Conservation (phyloP, 2,888 invertebrate species). For the Torymus aiolomorphi region DNA sequence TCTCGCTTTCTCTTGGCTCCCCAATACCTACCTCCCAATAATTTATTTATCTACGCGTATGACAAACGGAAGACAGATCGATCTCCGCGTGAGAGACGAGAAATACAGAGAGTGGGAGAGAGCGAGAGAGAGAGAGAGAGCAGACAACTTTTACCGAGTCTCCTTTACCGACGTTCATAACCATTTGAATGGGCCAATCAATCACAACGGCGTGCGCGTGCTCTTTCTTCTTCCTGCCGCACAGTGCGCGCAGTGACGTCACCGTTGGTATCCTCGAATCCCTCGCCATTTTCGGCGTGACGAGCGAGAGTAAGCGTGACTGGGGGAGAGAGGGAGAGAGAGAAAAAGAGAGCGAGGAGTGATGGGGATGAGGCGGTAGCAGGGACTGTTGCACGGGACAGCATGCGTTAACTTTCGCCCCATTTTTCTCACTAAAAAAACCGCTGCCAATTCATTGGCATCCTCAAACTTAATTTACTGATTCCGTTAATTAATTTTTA, state of each 20-base stretch:
- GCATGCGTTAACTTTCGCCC: not conserved
- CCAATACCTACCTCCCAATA: slow-evolving; percentile 64
- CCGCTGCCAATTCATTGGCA: no score
- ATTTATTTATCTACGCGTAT: slow-evolving; percentile 71
- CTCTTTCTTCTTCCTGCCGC: slow-evolving; percentile 59
- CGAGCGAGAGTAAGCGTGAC: slow-evolving; percentile 44
- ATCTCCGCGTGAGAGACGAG: slow-evolving; percentile 50
- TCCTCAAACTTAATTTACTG: no score
- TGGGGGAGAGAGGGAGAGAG: not conserved
- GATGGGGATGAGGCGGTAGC: no score
- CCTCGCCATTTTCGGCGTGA: slow-evolving; percentile 56
- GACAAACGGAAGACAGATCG: slow-evolving; percentile 73
- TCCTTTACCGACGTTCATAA: slow-evolving; percentile 67
- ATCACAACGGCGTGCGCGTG: slow-evolving; percentile 64
- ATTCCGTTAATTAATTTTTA: no score
- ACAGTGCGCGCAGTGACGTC: slow-evolving; percentile 67
- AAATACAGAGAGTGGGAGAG: slow-evolving; percentile 37
- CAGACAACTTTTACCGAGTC: slow-evolving; percentile 61
- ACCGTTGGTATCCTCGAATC: slow-evolving; percentile 70
- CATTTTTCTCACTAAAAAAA: slow-evolving; percentile 7
- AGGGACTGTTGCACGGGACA: no score
- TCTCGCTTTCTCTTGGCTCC: no score
- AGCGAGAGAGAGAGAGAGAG: slow-evolving; percentile 9
- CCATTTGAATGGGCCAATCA: slow-evolving; percentile 75
- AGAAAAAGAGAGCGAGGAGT: slow-evolving; percentile 40